Evolutionary conservation across 2,888 invertebrate genomes (phyloP).

Genomic region (Escarpia spicata): DNA sequence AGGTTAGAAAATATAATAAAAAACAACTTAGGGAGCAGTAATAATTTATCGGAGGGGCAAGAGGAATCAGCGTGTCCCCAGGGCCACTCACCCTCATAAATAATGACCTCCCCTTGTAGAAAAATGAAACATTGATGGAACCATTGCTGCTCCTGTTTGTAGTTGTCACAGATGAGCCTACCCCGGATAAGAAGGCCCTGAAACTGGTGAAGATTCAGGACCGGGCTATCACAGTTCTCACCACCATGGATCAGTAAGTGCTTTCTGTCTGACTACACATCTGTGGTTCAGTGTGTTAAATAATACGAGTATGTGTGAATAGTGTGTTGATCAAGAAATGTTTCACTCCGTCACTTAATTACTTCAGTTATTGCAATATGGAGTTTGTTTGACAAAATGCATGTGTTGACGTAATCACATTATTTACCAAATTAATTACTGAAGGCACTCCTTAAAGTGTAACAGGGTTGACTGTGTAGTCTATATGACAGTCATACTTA

Average conservation of each 20-base stretch:
- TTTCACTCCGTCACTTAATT: background rate
- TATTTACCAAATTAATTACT: background rate
- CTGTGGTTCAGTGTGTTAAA: background rate
- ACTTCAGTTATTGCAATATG: background rate
- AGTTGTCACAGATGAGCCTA: slow-evolving; percentile 19
- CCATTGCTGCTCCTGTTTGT: background rate
- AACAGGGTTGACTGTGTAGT: too few relatives aligned
- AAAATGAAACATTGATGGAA: background rate
- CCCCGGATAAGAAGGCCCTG: slow-evolving; percentile 63
- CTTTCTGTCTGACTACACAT: background rate
- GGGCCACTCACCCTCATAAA: too few relatives aligned
- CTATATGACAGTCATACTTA: too few relatives aligned
- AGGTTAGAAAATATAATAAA: too few relatives aligned
- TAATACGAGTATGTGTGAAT: background rate
- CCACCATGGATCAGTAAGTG: slow-evolving; percentile 51
- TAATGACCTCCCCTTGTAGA: too few relatives aligned
- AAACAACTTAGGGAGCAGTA: too few relatives aligned
- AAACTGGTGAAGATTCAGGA: slow-evolving; percentile 65
- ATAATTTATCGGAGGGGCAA: too few relatives aligned
- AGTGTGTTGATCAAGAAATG: background rate
- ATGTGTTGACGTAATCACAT: background rate
- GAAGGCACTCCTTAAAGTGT: too few relatives aligned
- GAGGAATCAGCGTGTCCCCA: too few relatives aligned
- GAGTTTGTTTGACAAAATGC: background rate
- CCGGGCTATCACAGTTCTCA: slow-evolving; percentile 63